A percentile compares a stretch with the other conserved stretches of the same genome.
phyloP scores from a whole-genome alignment of 64 coral and sea anemone genomes.

The Montipora cactus region DNA sequence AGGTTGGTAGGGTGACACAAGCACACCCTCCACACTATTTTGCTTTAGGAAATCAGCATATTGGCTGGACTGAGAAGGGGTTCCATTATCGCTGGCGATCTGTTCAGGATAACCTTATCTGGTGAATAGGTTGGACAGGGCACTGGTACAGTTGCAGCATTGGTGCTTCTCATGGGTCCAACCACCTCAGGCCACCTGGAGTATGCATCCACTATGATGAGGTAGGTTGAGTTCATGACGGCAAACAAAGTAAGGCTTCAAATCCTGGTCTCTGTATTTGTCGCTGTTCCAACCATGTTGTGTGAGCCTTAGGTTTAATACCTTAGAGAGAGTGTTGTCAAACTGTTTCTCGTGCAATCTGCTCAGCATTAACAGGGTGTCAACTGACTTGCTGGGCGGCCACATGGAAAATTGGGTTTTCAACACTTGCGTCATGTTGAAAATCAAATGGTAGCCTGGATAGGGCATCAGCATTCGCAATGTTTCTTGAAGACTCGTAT shows the following conservation, averaged over 20 bases:
- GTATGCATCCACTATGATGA: conserved; percentile 6
- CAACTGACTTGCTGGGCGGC: conserved; percentile 6
- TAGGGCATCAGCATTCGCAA: background rate
- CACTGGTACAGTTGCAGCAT: background rate
- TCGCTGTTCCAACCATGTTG: conserved; percentile 8
- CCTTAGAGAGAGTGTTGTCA: conserved; percentile 18
- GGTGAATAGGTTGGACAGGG: background rate
- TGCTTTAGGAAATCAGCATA: conserved; percentile 52
- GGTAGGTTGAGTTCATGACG: conserved; percentile 10
- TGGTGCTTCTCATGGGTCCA: conserved; percentile 29
- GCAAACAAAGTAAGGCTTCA: background rate
- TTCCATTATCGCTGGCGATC: conserved; percentile 39
- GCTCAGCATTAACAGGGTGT: conserved; percentile 38
- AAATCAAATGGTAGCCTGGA: background rate
- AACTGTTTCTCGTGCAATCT: conserved; percentile 11
- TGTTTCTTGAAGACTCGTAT: background rate
- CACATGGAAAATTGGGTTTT: background rate
- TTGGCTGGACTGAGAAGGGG: conserved; percentile 47
- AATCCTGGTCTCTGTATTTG: background rate
- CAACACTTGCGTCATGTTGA: background rate
- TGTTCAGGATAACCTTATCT: conserved; percentile 29
- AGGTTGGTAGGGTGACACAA: conserved; percentile 10
- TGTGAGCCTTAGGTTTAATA: background rate
- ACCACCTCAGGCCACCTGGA: conserved; percentile 41
- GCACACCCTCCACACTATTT: conserved; percentile 22